A percentile compares a stretch with the other conserved stretches of the same genome.
phyloP scores from a whole-genome alignment of 2,113 vertebrate genomes.

The Leucoraja erinaceus region DNA sequence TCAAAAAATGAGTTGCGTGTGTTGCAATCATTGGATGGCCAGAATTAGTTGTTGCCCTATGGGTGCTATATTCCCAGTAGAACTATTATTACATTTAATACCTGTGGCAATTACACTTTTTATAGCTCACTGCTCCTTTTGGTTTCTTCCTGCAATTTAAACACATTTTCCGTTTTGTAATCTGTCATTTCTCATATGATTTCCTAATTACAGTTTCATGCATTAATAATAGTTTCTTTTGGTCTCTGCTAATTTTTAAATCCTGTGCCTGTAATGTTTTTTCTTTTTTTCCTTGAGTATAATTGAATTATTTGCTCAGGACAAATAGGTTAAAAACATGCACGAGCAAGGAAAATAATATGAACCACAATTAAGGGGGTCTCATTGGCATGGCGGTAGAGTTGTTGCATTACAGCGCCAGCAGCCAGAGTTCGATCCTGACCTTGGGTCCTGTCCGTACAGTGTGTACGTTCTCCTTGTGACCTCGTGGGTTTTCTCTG shows the following conservation, averaged over 20 bases:
- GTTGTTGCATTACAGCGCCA: no score
- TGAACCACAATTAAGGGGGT: not conserved
- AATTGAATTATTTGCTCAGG: not conserved
- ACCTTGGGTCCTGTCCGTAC: no score
- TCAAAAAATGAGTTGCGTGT: not conserved
- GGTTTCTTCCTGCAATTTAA: conserved; percentile 21
- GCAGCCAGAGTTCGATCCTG: no score
- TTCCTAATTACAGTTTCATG: not conserved
- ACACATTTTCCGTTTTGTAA: not conserved
- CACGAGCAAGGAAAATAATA: not conserved
- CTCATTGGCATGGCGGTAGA: no score
- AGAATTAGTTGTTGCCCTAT: not conserved
- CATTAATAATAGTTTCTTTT: not conserved
- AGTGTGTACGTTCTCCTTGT: no score
- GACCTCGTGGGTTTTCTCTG: no score
- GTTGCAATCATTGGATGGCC: not conserved
- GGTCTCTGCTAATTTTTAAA: not conserved
- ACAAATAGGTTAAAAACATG: not conserved
- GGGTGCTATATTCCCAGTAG: not conserved
- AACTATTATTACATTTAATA: conserved; percentile 8
- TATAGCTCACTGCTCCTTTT: not conserved
- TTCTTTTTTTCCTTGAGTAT: no score
- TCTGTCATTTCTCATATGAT: not conserved
- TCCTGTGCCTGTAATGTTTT: not conserved
- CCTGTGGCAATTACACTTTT: not conserved